A percentile compares a stretch with the other conserved stretches of the same genome.
Conservation (phyloP, 2,888 invertebrate species). For the Nomada ferruginata region DNA sequence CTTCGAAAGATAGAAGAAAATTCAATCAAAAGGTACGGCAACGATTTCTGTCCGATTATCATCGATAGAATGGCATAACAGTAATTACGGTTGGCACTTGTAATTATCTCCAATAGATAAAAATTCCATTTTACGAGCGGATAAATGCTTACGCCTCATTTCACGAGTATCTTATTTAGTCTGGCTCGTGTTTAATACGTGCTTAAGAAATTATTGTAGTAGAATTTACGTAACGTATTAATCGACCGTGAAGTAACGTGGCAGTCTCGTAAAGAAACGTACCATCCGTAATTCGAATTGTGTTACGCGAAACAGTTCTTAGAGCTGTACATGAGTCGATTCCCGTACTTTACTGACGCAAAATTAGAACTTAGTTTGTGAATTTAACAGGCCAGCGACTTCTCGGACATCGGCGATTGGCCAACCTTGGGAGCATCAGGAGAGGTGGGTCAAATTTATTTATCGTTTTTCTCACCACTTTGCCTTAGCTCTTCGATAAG, state of each 20-base stretch:
- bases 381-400: constrained; percentile 90
- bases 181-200: not conserved
- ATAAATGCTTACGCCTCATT: not conserved
- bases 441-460: constrained; percentile 82
- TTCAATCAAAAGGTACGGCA: constrained; percentile 85
- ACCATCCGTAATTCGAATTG: not conserved
- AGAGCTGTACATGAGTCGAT: not conserved
- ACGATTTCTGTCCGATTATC: not conserved
- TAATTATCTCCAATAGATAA: not conserved
- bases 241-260: not conserved
- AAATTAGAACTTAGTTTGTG: constrained; percentile 43
- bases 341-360: constrained; percentile 1
- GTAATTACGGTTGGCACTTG: not conserved
- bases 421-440: constrained; percentile 92
- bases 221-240: not conserved
- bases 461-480: constrained; percentile 15
- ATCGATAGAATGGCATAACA: not conserved
- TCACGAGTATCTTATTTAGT: too few species aligned
- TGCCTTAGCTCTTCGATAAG: not conserved
- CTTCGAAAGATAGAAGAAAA: constrained; percentile 85
- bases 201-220: too few species aligned
- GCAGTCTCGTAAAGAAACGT: not conserved
- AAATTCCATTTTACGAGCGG: not conserved
- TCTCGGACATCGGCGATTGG: constrained; percentile 96
- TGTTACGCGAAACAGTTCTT: not conserved